Evolutionary conservation across 2,888 invertebrate genomes (phyloP), one percentile per base, ranked within the genome.

Genomic region (Sylvicola cinctus): DNA sequence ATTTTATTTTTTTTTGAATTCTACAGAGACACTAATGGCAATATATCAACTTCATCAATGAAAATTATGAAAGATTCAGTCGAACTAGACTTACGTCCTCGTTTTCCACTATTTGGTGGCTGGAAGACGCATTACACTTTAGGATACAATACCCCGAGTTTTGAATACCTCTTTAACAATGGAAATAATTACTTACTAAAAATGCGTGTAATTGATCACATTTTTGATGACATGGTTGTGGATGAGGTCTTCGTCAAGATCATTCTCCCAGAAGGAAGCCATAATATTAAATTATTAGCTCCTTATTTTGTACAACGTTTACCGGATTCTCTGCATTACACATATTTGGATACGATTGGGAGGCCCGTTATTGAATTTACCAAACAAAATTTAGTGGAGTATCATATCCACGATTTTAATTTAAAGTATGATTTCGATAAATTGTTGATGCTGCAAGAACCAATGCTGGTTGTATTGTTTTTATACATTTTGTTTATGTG

Each of bases 91-190:
- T 65, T 98, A n/a, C 68, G 90, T 33, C 98, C 96, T 1, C 67
- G 98, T 46, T 98, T 95, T 57, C 98, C 98, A 3, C 63, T 98
- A 4, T 98, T 96, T 56, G 98, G 98, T 36, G 98, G 98, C 11
- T 99, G 98, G 98, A 87, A 84, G 55, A 95, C 93, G 7, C 85
- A 88, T 45, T 99, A 99, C 58, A 80, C 79, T 29, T 65, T 98
- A 31, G 98, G 98, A 3, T 93, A 95, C 63, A 95, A 91, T 61
- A 80, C 98, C 0, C 96, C 98, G 3, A 88, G 91, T 44, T 91
- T 91, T 52, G 93, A 95, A 51, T 95, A 95, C 58, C 63, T 98
- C 17, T 93, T 70, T 54, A 77, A 78, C 33, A 66, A 69, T 40
- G 79, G 78, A 40, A 71, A 73, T 51, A 68, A 79, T 17, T 93